phyloP scores from a whole-genome alignment of 2,888 invertebrate genomes.

The Ferrisia virgata region DNA sequence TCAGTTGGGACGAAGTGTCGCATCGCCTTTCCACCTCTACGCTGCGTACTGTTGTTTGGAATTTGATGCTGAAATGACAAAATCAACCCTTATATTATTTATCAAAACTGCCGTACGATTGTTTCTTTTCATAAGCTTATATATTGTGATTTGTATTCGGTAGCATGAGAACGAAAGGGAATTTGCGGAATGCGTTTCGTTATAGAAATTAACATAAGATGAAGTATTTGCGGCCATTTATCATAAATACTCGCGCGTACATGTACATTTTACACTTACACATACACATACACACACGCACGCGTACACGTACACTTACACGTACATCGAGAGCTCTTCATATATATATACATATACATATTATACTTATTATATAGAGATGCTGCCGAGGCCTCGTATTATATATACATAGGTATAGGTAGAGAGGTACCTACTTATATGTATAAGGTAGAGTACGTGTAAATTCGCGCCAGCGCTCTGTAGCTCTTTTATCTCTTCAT shows the following conservation, averaged over 20 bases:
- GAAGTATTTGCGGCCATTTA: slow-evolving; percentile 31
- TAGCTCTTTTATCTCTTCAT: too few species aligned
- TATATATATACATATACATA: too few species aligned
- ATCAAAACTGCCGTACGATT: slow-evolving; percentile 44
- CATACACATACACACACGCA: too few species aligned
- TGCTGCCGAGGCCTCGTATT: background rate
- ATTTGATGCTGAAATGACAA: slow-evolving; percentile 47
- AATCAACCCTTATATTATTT: slow-evolving; percentile 47
- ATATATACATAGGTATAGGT: background rate
- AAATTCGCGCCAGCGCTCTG: background rate
- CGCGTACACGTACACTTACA: too few species aligned
- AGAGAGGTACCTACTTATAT: background rate
- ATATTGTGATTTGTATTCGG: slow-evolving; percentile 38
- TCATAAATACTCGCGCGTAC: too few species aligned
- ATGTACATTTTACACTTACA: too few species aligned
- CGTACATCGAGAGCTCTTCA: background rate
- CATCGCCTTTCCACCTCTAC: slow-evolving; percentile 26
- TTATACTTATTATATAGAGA: too few species aligned
- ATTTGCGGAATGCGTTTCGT: slow-evolving; percentile 35
- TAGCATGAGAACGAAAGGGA: slow-evolving; percentile 31
- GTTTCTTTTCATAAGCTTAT: slow-evolving; percentile 41
- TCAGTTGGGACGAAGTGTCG: slow-evolving; percentile 37
- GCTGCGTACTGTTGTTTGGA: slow-evolving; percentile 29
- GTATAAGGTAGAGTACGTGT: background rate
- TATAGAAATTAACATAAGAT: slow-evolving; percentile 33